phyloP scores from a whole-genome alignment of 2,888 invertebrate genomes.

The Ellobium chinense region DNA sequence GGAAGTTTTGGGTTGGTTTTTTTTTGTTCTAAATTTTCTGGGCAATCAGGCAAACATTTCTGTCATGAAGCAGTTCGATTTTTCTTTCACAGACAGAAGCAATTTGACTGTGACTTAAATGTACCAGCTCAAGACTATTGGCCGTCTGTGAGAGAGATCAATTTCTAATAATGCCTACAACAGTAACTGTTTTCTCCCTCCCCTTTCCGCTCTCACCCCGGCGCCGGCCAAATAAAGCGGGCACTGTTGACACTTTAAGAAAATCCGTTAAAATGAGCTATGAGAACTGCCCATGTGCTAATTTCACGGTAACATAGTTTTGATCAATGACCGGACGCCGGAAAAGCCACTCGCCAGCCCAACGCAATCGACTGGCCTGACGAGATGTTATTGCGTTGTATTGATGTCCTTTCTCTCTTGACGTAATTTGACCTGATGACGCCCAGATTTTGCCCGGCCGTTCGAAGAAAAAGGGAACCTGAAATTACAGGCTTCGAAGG shows the following conservation, averaged over 20 bases:
- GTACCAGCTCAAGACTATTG: too few relatives aligned
- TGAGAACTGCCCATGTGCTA: slow-evolving; percentile 1
- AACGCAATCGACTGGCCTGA: slow-evolving; percentile 16
- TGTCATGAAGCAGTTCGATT: too few relatives aligned
- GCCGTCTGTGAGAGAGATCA: too few relatives aligned
- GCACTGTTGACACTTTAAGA: neutral
- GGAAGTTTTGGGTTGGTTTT: too few relatives aligned
- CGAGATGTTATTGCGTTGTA: slow-evolving; percentile 1
- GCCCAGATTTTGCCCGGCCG: slow-evolving; percentile 8
- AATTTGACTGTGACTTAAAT: too few relatives aligned
- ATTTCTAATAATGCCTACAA: too few relatives aligned
- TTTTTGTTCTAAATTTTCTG: too few relatives aligned
- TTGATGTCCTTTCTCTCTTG: slow-evolving; percentile 17
- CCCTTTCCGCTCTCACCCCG: too few relatives aligned
- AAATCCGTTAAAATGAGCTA: neutral
- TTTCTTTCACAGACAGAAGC: too few relatives aligned
- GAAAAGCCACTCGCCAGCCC: too few relatives aligned
- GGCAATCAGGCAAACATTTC: too few relatives aligned
- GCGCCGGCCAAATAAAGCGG: neutral
- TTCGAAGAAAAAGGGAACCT: slow-evolving; percentile 12
- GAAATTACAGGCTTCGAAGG: slow-evolving; percentile 13
- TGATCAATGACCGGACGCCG: slow-evolving; percentile 24
- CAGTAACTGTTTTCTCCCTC: too few relatives aligned
- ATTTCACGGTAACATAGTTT: slow-evolving; percentile 4
- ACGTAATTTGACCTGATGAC: slow-evolving; percentile 18